A percentile compares a stretch with the other conserved stretches of the same genome.
Conservation (phyloP, 2,113 vertebrate genomes). For the Pagrus major region DNA sequence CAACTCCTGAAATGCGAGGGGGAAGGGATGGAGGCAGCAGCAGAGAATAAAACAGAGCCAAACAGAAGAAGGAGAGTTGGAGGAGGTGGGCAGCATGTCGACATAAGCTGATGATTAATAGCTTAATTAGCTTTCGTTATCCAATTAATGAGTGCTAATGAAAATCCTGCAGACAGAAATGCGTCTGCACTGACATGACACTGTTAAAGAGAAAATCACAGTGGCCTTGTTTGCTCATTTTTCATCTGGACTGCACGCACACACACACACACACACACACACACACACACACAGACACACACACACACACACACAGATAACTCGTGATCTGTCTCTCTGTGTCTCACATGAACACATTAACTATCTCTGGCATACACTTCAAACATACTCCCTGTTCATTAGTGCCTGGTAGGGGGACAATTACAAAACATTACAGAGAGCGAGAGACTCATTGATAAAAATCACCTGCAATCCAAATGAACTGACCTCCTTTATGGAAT, state of each 20-base stretch:
- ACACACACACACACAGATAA: neutral
- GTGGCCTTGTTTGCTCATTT: conserved; percentile 31
- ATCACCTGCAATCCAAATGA: conserved; percentile 29
- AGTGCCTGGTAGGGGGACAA: conserved; percentile 2
- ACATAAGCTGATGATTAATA: conserved; percentile 59
- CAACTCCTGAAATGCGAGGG: neutral
- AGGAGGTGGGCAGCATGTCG: conserved; percentile 21
- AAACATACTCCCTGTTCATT: conserved; percentile 27
- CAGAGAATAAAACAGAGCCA: neutral
- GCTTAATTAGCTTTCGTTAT: conserved; percentile 56
- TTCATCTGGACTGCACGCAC: conserved; percentile 21
- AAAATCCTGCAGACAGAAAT: conserved; percentile 43
- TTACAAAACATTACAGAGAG: conserved; percentile 35
- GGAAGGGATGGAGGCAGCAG: neutral
- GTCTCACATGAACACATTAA: conserved; percentile 19
- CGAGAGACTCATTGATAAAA: neutral
- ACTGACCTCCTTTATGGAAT: conserved; percentile 23
- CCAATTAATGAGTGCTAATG: conserved; percentile 63
- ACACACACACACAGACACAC: conserved; percentile 2
- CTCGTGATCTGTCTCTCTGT: neutral
- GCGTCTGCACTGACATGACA: conserved; percentile 27
- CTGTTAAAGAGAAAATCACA: conserved; percentile 9
- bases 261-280: neutral
- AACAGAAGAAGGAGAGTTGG: neutral
- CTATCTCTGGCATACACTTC: conserved; percentile 12